phyloP scores from a whole-genome alignment of 2,113 vertebrate species.

The Lonchura striata region DNA sequence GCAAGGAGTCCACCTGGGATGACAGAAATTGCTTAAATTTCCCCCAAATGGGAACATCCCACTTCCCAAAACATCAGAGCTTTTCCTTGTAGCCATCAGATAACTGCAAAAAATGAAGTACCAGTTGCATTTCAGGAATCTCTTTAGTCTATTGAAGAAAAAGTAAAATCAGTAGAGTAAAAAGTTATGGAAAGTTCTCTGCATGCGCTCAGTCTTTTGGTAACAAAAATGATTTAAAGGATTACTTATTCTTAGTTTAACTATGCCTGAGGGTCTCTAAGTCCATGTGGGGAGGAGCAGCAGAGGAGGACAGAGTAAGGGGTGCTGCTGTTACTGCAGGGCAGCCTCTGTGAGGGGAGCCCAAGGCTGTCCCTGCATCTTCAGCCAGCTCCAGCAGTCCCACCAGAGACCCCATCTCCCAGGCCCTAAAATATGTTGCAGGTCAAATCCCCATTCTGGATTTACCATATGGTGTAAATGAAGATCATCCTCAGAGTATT shows the following conservation, averaged over 20 bases:
- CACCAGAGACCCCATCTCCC: too few species aligned
- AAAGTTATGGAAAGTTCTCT: background rate
- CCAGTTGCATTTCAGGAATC: background rate
- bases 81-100: background rate
- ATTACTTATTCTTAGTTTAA: background rate
- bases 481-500: background rate
- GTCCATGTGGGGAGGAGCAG: background rate
- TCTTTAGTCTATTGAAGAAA: background rate
- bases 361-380: background rate
- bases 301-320: background rate
- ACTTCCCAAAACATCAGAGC: background rate
- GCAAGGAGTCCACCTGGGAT: background rate
- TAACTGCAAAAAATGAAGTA: background rate
- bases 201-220: background rate
- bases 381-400: background rate
- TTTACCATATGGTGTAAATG: rapidly evolving
- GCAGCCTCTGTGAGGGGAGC: background rate
- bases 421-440: background rate
- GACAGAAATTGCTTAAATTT: background rate
- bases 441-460: background rate
- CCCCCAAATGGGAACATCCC: background rate
- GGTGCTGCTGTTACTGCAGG: background rate
- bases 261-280: background rate
- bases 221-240: background rate
- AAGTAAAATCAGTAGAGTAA: background rate